A percentile compares a stretch with the other conserved stretches of the same genome.
These are phyloP conservation scores for Odontomyia ornata DNA, from an alignment of 2,888 invertebrate genomes.

Conservation along the genomic window DNA sequence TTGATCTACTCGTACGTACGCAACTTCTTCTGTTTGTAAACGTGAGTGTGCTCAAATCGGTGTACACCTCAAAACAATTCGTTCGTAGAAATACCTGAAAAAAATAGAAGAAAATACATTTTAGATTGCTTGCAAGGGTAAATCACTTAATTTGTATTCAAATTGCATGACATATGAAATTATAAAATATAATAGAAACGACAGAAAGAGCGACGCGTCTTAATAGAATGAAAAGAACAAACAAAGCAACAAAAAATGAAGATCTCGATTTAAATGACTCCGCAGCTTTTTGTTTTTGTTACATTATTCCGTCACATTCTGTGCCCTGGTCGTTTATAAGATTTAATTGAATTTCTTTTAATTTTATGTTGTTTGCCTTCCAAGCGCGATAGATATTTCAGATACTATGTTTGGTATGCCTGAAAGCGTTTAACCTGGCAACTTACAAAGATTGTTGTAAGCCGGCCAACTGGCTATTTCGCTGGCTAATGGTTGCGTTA, in stretches of 20 bases:
- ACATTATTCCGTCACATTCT: neutral
- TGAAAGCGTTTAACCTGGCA: neutral
- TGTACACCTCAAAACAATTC: conserved; percentile 36
- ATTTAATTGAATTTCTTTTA: conserved; percentile 42
- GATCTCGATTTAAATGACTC: conserved; percentile 35
- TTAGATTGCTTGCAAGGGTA: neutral
- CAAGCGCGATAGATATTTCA: conserved; percentile 16
- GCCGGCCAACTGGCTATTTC: neutral
- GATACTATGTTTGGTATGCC: conserved; percentile 26
- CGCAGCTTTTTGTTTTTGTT: neutral
- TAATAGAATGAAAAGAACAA: neutral
- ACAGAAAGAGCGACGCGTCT: neutral
- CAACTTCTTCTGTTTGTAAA: neutral
- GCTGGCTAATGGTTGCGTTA: neutral
- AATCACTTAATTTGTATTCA: conserved; percentile 44
- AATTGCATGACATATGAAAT: conserved; percentile 40
- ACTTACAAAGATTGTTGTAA: neutral
- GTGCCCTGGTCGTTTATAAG: neutral
- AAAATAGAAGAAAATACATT: neutral
- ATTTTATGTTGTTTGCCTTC: conserved; percentile 31
- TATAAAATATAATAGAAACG: conserved; percentile 35
- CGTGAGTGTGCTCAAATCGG: too few relatives aligned
- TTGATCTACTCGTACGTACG: conserved; percentile 33
- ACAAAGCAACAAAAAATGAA: neutral
- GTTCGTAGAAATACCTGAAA: conserved; percentile 26